A percentile compares a stretch with the other conserved stretches of the same genome.
Conservation (phyloP, 2,113 vertebrate genomes). For the Tupaia tana region DNA sequence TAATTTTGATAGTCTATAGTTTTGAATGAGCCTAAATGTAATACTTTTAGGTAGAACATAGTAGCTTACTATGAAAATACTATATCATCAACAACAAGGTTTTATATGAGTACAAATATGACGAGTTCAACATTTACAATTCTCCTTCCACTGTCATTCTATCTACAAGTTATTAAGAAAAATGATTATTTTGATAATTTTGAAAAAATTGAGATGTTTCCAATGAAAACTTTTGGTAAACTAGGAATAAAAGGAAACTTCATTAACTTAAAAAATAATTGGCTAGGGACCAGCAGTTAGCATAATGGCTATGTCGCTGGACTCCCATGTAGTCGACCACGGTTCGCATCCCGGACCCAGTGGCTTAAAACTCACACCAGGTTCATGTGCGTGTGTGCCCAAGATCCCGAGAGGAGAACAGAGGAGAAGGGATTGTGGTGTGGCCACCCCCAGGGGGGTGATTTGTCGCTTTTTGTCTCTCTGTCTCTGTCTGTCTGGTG, state of each 20-base stretch:
- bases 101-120: not conserved
- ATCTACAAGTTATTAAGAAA: not conserved
- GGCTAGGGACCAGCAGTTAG: too few species aligned
- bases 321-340: too few species aligned
- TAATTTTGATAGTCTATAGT: too few species aligned
- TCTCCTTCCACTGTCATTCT: not conserved
- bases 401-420: too few species aligned
- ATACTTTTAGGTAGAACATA: not conserved
- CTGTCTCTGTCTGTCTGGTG: too few species aligned
- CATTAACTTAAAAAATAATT: not conserved
- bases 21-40: not conserved
- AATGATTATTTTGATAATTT: not conserved
- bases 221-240: not conserved
- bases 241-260: not conserved
- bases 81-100: not conserved
- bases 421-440: too few species aligned
- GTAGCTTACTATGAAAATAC: not conserved
- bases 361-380: too few species aligned
- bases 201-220: not conserved
- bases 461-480: too few species aligned
- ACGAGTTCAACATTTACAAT: not conserved
- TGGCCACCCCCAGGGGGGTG: too few species aligned
- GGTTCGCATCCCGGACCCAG: too few species aligned
- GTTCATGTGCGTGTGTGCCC: too few species aligned
- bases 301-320: too few species aligned